These are phyloP conservation scores for Noturus placidus DNA, from an alignment of 2,113 vertebrate genomes.

Conservation along the genomic window DNA sequence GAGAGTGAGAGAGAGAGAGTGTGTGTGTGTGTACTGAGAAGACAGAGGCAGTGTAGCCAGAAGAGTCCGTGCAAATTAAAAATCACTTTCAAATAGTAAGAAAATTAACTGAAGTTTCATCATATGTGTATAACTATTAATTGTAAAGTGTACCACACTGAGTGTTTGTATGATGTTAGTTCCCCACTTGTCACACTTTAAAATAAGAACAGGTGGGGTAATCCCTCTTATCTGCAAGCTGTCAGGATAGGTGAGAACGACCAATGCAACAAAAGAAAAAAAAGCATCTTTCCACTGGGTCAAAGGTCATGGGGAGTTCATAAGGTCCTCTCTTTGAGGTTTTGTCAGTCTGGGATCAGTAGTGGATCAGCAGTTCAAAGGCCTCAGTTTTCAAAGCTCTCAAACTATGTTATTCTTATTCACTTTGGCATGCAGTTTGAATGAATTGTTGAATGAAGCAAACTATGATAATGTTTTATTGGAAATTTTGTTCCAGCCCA, in stretches of 20 bases:
- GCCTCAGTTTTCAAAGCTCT: constrained; percentile 9
- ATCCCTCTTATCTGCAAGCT: not conserved
- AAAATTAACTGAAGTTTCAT: not conserved
- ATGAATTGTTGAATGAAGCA: not conserved
- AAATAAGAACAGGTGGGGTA: constrained; percentile 2
- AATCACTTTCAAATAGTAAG: not conserved
- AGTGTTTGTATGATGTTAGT: not conserved
- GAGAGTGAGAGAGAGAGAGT: no score
- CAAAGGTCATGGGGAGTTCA: constrained; percentile 27
- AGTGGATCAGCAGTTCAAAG: constrained; percentile 36
- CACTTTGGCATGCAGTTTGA: constrained; percentile 9
- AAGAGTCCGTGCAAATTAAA: not conserved
- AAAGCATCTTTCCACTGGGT: not conserved
- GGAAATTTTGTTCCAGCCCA: constrained; percentile 4
- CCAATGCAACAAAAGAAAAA: constrained; percentile 2
- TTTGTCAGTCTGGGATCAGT: constrained; percentile 14
- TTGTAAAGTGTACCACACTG: not conserved
- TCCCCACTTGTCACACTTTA: not conserved
- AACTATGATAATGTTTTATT: not conserved
- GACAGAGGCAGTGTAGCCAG: not conserved
- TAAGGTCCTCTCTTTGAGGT: not conserved
- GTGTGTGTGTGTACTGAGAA: not conserved
- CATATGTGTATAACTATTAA: not conserved
- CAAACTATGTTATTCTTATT: constrained; percentile 6
- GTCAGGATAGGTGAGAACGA: not conserved